These are phyloP conservation scores for Periphyllus acericola DNA, from an alignment of 2,888 invertebrate genomes.

Conservation along the genomic window DNA sequence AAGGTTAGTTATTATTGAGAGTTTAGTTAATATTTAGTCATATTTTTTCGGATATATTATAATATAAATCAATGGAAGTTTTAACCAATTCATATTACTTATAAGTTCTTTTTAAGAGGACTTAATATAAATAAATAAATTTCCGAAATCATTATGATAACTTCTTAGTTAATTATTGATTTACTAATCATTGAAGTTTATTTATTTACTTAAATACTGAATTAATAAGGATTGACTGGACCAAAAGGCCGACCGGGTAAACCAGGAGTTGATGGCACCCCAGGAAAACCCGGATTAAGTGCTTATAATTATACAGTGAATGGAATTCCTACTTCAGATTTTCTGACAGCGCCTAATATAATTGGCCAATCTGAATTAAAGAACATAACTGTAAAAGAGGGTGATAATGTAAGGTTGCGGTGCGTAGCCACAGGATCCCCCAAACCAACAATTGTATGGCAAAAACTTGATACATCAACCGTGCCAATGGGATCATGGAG, in stretches of 20 bases:
- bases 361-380: constrained; percentile 69
- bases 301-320: constrained; percentile 77
- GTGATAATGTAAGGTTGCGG: constrained; percentile 82
- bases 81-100: neutral
- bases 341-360: constrained; percentile 88
- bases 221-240: constrained; percentile 73
- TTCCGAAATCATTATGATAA: constrained; percentile 35
- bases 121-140: neutral
- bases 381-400: constrained; percentile 80
- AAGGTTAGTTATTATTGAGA: constrained; percentile 69
- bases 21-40: too few species aligned
- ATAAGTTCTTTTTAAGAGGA: neutral
- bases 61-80: too few species aligned
- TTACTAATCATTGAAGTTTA: neutral
- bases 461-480: constrained; percentile 69
- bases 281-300: constrained; percentile 84
- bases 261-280: constrained; percentile 78
- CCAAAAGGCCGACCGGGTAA: constrained; percentile 72
- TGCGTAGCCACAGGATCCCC: constrained; percentile 85
- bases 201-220: neutral
- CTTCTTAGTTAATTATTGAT: neutral
- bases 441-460: constrained; percentile 82
- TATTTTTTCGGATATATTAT: too few species aligned
- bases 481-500: constrained; percentile 76
- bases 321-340: constrained; percentile 70